Conservation (phyloP, 1,140 invertebrate genomes). For the Lepidurus apus region DNA sequence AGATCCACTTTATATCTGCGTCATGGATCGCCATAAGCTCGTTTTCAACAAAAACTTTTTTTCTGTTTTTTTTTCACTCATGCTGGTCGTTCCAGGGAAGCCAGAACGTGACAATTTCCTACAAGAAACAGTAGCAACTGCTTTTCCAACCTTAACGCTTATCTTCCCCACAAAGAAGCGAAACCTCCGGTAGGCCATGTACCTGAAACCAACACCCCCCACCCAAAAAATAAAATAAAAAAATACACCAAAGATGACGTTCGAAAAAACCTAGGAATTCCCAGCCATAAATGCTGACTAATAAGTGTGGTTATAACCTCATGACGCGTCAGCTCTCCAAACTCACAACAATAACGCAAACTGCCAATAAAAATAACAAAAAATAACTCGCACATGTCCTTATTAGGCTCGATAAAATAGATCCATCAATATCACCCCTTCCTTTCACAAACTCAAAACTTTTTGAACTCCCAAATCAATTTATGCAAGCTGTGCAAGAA, state of each 20-base stretch:
- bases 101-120: conserved; percentile 18
- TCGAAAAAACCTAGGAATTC: too few species aligned
- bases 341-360: not conserved
- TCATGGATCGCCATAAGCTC: not conserved
- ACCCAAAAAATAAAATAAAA: not conserved
- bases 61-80: not conserved
- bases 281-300: conserved; percentile 1
- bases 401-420: not conserved
- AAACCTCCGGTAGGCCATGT: conserved; percentile 1
- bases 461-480: not conserved
- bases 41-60: conserved; percentile 1
- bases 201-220: not conserved
- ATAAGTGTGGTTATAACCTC: not conserved
- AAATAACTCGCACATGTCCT: not conserved
- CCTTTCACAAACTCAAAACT: not conserved
- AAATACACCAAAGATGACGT: not conserved
- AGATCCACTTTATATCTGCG: not conserved
- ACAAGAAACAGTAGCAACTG: not conserved
- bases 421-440: not conserved
- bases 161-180: not conserved
- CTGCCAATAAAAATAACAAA: not conserved
- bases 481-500: not conserved
- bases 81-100: conserved; percentile 5
- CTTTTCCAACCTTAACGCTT: not conserved
- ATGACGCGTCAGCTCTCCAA: not conserved